Percentiles rank a stretch among this genome's conserved stretches.
Evolutionary conservation across 2,113 vertebrate genomes (phyloP).

Genomic region (Excalfactoria chinensis): DNA sequence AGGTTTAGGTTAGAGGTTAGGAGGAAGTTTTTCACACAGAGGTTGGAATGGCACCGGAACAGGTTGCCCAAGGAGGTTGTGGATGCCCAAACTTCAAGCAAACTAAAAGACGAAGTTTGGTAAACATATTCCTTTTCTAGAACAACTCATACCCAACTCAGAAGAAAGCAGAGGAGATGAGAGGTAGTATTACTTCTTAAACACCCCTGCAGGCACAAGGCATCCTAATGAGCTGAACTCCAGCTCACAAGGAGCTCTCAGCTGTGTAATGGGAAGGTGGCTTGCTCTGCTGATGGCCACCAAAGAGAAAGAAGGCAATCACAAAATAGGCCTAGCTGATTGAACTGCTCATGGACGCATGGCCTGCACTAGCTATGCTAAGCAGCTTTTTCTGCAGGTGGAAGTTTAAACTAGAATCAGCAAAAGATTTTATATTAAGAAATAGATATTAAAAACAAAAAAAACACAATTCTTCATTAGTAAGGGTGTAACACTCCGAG

Average conservation of each 20-base stretch:
- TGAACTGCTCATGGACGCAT: not conserved
- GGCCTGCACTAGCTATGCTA: not conserved
- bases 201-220: not conserved
- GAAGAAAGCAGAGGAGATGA: not conserved
- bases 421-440: not conserved
- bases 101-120: not conserved
- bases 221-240: not conserved
- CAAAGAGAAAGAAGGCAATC: not conserved
- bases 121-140: not conserved
- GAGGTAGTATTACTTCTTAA: not conserved
- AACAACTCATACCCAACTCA: not conserved
- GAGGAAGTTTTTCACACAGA: too few relatives aligned
- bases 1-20: too few relatives aligned
- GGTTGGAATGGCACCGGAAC: too few relatives aligned
- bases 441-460: not conserved
- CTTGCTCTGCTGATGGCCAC: not conserved
- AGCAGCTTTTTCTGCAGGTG: not conserved
- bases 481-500: not conserved
- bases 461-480: not conserved
- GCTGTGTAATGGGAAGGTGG: not conserved
- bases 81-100: not conserved
- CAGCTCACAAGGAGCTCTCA: not conserved
- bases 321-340: fast-evolving
- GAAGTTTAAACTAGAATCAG: not conserved
- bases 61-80: too few relatives aligned